Base-by-base conservation (phyloP, 2,113 vertebrate species). In the Scophthalmus maximus region DNA sequence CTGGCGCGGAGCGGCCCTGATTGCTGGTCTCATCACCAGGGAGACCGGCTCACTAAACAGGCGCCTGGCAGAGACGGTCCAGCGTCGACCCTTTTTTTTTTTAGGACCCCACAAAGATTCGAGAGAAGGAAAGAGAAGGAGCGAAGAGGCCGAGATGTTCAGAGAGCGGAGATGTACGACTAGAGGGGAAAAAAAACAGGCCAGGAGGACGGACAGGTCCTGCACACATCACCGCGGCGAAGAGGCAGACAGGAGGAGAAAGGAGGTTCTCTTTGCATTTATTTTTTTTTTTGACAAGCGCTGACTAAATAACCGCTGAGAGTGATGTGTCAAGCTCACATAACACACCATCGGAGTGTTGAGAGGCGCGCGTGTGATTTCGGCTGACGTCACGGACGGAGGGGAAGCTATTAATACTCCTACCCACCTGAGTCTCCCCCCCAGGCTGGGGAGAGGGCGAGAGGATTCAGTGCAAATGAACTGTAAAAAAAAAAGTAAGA, bases 21-120 rank as follows among this genome's bases (percentile, higher is more conserved):
- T 85, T 49, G 81, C 86, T 68, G 72, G 79, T 86, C 88, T 85
- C 86, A 85, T 94, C 87, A 79, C 92, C 92, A 93, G 77, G 92
- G 93, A 88, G 87, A 94, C 94, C 79, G 26, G 85, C 70, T n/a
- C n/a, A 52, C 78, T 79, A 87, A 87, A 89, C 85, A 46, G 84
- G 89, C 76, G 91, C 84, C 87, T 90, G 89, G 88, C 89, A 86
- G 81, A 84, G 91, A 79, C 63, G 76, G 85, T 89, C 85, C 83
- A 91, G 82, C 83, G 84, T n/a, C n/a, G n/a, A n/a, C n/a, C n/a
- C n/a, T n/a, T n/a, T n/a, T n/a, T n/a, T n/a, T n/a, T n/a, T 82
- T 73, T 78, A 84, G 85, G 76, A 90, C 77, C 86, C 83, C 83
- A 90, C 78, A 87, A 86, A 84, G 89, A 46, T 46, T 46, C n/a